A percentile compares a stretch with the other conserved stretches of the same genome.
Evolutionary conservation across 23 tunicate genomes (phyloP).

Genomic region (Halocynthia roretzi): DNA sequence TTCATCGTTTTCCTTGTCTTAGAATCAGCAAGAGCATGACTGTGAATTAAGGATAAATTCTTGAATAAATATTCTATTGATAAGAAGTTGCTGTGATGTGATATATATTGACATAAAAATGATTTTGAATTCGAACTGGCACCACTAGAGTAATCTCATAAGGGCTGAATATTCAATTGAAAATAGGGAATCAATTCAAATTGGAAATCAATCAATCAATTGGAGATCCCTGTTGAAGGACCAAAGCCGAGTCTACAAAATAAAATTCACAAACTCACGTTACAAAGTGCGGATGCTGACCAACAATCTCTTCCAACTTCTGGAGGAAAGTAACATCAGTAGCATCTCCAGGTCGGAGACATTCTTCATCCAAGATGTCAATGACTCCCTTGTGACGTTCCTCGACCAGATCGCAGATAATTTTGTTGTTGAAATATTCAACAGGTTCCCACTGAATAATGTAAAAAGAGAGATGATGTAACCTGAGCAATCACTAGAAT

Average conservation of each 20-base stretch:
- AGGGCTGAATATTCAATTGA: too few relatives aligned
- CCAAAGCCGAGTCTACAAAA: too few relatives aligned
- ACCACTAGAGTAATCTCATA: too few relatives aligned
- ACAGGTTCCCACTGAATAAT: conserved; percentile 92
- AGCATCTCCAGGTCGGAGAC: conserved; percentile 94
- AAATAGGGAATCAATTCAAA: too few relatives aligned
- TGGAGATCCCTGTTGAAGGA: too few relatives aligned
- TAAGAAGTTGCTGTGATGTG: too few relatives aligned
- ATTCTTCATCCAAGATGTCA: conserved; percentile 96
- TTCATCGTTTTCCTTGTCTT: conserved; percentile 78
- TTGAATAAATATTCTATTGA: too few relatives aligned
- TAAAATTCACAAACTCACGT: conserved; percentile 35
- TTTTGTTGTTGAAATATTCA: conserved; percentile 96
- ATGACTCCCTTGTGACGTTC: conserved; percentile 91
- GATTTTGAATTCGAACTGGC: too few relatives aligned
- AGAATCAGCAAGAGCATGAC: conserved; percentile 81
- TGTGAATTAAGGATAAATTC: conserved; percentile 6
- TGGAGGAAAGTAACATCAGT: conserved; percentile 73
- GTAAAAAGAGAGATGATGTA: too few relatives aligned
- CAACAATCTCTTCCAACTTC: conserved; percentile 74
- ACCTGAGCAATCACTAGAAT: background rate
- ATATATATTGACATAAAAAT: too few relatives aligned
- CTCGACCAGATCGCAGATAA: conserved; percentile 95
- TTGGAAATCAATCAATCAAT: too few relatives aligned
- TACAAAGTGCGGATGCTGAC: conserved; percentile 79